These are phyloP conservation scores for Drosophila paramelanica DNA, from an alignment of 2,888 invertebrate species.

Conservation along the genomic window DNA sequence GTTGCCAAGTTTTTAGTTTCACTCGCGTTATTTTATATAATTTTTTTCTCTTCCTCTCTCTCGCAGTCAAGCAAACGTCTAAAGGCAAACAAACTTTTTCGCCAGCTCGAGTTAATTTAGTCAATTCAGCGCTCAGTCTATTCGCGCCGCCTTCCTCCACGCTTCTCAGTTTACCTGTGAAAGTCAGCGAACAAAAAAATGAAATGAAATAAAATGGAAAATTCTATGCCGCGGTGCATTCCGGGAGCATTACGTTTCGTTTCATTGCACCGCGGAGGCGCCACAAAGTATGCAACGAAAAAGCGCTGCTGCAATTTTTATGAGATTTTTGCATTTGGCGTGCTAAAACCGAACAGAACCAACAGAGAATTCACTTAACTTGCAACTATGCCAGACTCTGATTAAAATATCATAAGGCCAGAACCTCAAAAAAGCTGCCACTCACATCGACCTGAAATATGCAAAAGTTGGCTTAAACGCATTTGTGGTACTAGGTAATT, in stretches of 20 bases:
- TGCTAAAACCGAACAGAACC: conserved; percentile 63
- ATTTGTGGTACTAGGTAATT: not conserved
- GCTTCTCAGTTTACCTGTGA: conserved; percentile 17
- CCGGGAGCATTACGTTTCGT: conserved; percentile 67
- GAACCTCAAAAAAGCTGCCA: conserved; percentile 9
- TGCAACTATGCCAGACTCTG: conserved; percentile 43
- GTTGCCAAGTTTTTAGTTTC: conserved; percentile 38
- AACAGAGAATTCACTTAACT: conserved; percentile 69
- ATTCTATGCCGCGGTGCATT: conserved; percentile 46
- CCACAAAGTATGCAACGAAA: conserved; percentile 46
- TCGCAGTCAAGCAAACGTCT: conserved; percentile 66
- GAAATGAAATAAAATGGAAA: conserved; percentile 9
- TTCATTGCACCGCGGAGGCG: conserved; percentile 39
- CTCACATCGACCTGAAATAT: not conserved
- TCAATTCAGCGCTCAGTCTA: conserved; percentile 65
- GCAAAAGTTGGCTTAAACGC: not conserved
- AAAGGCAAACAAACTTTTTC: conserved; percentile 74
- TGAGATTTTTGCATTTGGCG: conserved; percentile 48
- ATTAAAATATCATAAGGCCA: conserved; percentile 68
- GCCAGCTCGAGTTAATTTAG: conserved; percentile 75
- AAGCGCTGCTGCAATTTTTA: conserved; percentile 51
- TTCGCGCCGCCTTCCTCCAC: not conserved
- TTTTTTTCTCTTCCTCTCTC: not conserved
- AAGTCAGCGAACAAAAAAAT: conserved; percentile 5
- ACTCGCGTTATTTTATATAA: conserved; percentile 32